A percentile compares a stretch with the other conserved stretches of the same genome.
Conservation (phyloP, 2,888 invertebrate genomes). For the Cecidostiba fungosa region DNA sequence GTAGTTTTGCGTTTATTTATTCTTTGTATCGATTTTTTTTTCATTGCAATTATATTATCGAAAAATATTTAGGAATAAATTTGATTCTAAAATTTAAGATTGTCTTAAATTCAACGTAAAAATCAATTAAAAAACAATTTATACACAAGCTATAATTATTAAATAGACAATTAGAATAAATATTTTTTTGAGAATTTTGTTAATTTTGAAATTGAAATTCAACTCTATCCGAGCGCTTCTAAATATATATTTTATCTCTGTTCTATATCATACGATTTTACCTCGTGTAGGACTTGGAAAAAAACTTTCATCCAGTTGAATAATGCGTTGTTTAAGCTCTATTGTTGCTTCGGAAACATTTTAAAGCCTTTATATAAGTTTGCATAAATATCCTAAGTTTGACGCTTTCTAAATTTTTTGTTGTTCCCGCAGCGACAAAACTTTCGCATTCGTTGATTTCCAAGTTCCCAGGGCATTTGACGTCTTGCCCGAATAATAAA, state of each 20-base stretch:
- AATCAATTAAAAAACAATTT: slow-evolving; percentile 46
- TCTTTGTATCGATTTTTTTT: slow-evolving; percentile 3
- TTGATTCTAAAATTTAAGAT: slow-evolving; percentile 58
- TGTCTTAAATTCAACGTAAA: slow-evolving; percentile 53
- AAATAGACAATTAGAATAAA: slow-evolving; percentile 32
- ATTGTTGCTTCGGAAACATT: slow-evolving; percentile 42
- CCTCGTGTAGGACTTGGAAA: slow-evolving; percentile 50
- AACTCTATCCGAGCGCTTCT: slow-evolving; percentile 58
- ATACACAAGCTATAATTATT: slow-evolving; percentile 40
- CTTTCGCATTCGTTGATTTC: slow-evolving; percentile 44
- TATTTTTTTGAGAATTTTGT: slow-evolving; percentile 20
- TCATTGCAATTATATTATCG: slow-evolving; percentile 49
- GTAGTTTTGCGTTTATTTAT: slow-evolving; percentile 29
- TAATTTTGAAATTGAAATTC: slow-evolving; percentile 58
- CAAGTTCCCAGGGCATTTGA: slow-evolving; percentile 57
- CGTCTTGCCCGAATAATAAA: slow-evolving; percentile 60
- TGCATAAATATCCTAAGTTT: slow-evolving; percentile 9
- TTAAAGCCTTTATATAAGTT: slow-evolving; percentile 34
- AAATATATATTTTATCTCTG: slow-evolving; percentile 59
- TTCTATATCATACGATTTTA: slow-evolving; percentile 48
- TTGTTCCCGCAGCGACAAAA: slow-evolving; percentile 41
- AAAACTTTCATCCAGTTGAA: slow-evolving; percentile 13
- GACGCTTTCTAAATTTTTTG: slow-evolving; percentile 12
- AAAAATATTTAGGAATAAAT: slow-evolving; percentile 57
- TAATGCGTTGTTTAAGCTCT: slow-evolving; percentile 41